A percentile compares a stretch with the other conserved stretches of the same genome.
Conservation (phyloP, 1,140 invertebrate species). For the Sycophila sp. region DNA sequence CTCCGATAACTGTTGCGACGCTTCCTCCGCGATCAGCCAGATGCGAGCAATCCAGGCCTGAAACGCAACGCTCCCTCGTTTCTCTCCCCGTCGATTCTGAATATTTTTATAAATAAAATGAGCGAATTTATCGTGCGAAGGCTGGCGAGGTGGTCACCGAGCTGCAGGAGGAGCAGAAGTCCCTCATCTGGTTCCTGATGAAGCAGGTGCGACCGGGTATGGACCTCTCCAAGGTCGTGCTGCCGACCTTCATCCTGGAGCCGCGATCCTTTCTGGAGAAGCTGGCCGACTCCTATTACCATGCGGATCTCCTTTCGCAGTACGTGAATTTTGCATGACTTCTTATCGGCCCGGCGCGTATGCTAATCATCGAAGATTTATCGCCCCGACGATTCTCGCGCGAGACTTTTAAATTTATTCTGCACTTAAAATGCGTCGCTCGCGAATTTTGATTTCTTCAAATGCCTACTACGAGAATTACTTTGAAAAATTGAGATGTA, state of each 20-base stretch:
- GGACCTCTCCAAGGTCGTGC: constrained; percentile 95
- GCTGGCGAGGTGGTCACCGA: constrained; percentile 91
- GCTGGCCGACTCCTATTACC: constrained; percentile 92
- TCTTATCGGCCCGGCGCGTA: too few relatives aligned
- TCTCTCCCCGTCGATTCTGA: constrained; percentile 23
- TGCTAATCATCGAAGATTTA: too few relatives aligned
- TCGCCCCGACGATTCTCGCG: too few relatives aligned
- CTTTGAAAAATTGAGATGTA: too few relatives aligned
- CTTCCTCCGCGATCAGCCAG: too few relatives aligned
- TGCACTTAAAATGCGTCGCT: background rate
- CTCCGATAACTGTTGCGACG: too few relatives aligned
- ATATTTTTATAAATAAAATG: too few relatives aligned
- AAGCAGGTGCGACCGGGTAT: constrained; percentile 96
- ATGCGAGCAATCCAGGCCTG: too few relatives aligned
- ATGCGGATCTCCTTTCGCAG: constrained; percentile 89
- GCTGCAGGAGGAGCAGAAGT: constrained; percentile 94
- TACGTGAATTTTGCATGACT: constrained; percentile 65
- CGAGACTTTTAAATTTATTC: too few relatives aligned
- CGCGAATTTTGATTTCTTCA: background rate
- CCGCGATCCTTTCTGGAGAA: constrained; percentile 94
- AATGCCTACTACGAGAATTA: too few relatives aligned
- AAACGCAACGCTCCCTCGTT: too few relatives aligned
- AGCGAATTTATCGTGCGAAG: too few relatives aligned
- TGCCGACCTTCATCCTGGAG: constrained; percentile 91
- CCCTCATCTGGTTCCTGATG: constrained; percentile 90